Evolutionary conservation across 2,113 vertebrate genomes (phyloP), one percentile per base, ranked within the genome.

Genomic region (Hippocampus abdominalis): DNA sequence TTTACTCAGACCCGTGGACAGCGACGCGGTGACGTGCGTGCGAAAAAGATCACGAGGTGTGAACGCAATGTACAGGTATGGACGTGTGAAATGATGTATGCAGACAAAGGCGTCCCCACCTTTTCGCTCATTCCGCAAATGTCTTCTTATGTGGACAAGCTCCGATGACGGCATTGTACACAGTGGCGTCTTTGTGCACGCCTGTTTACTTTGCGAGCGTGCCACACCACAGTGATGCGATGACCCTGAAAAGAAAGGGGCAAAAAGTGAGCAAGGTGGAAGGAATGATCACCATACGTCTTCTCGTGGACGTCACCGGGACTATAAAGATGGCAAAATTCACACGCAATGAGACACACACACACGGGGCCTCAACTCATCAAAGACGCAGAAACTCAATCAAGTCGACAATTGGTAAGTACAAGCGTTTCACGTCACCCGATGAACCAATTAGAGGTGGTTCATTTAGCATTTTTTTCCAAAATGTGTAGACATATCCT

Each of bases 81-180:
- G 13, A 46, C 3, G 23, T 46, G 63, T 46, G 13, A 46, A 16
- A 25, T 53, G 3, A 23, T 8, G 23, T 2, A 18, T 60, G 12
- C 0, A 15, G 0, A 75, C 79, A 83, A 73, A 76, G 23, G 64
- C 18, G 21, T 6, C 25, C 21, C 39, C 66, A 75, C 46, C 25
- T 76, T 44, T 18, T 23, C n/a, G 65, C 56, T 70, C 69, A 59
- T 73, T 68, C 54, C 53, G 32, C 1, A 0, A 4, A 27, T 46
- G 10, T n/a, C 32, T 11, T 64, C 20, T 56, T 56, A 8, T 29
- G 1, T 23, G 21, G 62, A 44, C 39, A 64, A 63, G 11, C n/a
- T 2, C 8, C 4, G 20, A 64, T 23, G 57, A 60, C 62, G 36
- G 25, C 2, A 44, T 27, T 46, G 63, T 15, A 6, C n/a, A 64